Conservation (phyloP, 2,888 invertebrate genomes). For the Polyploca ridens region DNA sequence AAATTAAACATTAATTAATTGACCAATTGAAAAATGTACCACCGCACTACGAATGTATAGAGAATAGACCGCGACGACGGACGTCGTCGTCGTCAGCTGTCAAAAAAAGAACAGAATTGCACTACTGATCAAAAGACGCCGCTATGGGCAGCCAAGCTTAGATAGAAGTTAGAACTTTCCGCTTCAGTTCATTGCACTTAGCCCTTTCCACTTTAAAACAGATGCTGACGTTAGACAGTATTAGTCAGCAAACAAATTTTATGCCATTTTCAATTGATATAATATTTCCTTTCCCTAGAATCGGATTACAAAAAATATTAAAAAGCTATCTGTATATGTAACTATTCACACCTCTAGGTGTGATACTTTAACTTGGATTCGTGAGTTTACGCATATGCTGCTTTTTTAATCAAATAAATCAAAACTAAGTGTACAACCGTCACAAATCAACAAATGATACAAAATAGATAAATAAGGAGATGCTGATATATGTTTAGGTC, state of each 20-base stretch:
- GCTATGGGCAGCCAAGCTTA: slow-evolving; percentile 29
- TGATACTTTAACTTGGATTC: no score
- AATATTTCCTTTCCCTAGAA: background rate
- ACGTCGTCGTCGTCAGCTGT: no score
- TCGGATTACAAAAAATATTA: background rate
- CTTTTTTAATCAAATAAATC: no score
- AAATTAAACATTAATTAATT: no score
- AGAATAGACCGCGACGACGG: no score
- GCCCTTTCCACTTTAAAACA: slow-evolving; percentile 41
- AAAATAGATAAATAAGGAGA: background rate
- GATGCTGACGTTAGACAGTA: slow-evolving; percentile 33
- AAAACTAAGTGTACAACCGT: no score
- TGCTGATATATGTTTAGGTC: no score
- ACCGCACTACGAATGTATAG: no score
- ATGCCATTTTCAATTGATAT: background rate
- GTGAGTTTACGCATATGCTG: no score
- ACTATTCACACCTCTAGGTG: background rate
- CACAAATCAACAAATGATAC: no score
- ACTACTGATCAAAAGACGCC: slow-evolving; percentile 28
- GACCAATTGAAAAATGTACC: no score
- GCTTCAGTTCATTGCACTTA: slow-evolving; percentile 47
- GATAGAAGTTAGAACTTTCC: slow-evolving; percentile 36
- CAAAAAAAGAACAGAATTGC: no score
- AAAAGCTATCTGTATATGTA: background rate
- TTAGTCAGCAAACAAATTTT: slow-evolving; percentile 22